Evolutionary conservation across 2,888 invertebrate species (phyloP), one percentile per base, ranked within the genome.

Genomic region (Cheilosia soror): DNA sequence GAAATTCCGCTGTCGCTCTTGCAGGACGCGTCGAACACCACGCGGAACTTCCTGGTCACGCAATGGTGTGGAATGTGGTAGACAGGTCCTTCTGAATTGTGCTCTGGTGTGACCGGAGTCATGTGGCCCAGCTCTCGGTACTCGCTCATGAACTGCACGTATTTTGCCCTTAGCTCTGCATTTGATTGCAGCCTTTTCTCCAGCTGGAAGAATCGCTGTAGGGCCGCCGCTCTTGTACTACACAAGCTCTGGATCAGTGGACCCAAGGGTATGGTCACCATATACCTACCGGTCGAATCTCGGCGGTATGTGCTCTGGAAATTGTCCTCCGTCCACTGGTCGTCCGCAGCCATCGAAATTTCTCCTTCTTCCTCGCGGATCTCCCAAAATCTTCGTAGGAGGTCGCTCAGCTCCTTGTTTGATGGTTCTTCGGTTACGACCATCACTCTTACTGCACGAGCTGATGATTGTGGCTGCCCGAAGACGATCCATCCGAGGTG

Each of bases 51-150:
- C 2, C 33, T 57, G 0, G 58, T 49, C 0, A 49, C 42, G 44
- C 57, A 55, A 13, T 75, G 71, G 25, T 72, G 60, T n/a, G 71
- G 60, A 2, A 47, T 71, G 49, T 71, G 58, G 27, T 71, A 71
- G 0, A 44, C 25, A 5, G 29, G 47, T 2, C 29, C 57, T 9
- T 42, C 7, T 13, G 25, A 1, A 7, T 9, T 37, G 6, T 31
- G 42, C 27, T 60, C 27, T 27, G 2, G 2, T n/a, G 11, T 27
- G 2, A 42, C 60, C 27, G 29, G 60, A 7, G 42, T 40, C 72
- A 72, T 72, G 60, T 72, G 60, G 6, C 33, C 47, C 33, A 72
- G n/a, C 29, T 37, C 13, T 27, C 9, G 15, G 29, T 72, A 62
- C 33, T 72, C 62, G 15, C 53, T 5, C 72, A 62, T 72, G 15